Percentiles rank a stretch among this genome's conserved stretches.
Conservation (phyloP, 2,797 vertebrate genomes). For the Phataginus tetradactyla region DNA sequence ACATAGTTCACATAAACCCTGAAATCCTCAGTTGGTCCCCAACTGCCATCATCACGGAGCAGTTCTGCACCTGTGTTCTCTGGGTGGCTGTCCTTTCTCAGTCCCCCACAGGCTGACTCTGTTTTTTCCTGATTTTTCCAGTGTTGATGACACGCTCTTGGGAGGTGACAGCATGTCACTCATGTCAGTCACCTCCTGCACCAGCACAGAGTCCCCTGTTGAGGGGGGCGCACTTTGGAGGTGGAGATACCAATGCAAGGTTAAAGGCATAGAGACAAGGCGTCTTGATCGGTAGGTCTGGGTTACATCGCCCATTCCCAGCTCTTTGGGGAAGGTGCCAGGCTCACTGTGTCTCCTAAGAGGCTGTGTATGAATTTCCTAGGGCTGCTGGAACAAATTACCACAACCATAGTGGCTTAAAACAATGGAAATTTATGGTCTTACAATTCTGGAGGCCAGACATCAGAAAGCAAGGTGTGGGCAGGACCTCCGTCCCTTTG, state of each 20-base stretch:
- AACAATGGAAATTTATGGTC: background rate
- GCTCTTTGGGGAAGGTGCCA: background rate
- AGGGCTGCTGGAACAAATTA: background rate
- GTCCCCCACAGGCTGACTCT: background rate
- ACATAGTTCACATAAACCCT: background rate
- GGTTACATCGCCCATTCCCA: background rate
- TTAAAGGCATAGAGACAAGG: background rate
- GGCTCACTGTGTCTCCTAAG: background rate
- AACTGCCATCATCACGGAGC: too few relatives aligned
- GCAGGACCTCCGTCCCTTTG: background rate
- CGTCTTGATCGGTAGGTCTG: background rate
- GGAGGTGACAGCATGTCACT: too few relatives aligned
- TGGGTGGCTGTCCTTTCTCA: background rate
- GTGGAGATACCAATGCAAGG: background rate
- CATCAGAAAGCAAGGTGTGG: background rate
- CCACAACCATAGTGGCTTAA: background rate
- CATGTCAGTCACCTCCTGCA: background rate
- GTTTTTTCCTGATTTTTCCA: background rate
- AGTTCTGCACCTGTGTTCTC: background rate
- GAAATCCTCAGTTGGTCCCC: too few relatives aligned
- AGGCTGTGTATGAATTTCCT: background rate
- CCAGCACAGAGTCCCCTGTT: background rate
- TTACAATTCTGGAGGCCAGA: background rate
- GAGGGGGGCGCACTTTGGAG: background rate
- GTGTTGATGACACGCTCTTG: background rate